Evolutionary conservation across 2,797 vertebrate species (phyloP).

Genomic region (Anabas testudineus): DNA sequence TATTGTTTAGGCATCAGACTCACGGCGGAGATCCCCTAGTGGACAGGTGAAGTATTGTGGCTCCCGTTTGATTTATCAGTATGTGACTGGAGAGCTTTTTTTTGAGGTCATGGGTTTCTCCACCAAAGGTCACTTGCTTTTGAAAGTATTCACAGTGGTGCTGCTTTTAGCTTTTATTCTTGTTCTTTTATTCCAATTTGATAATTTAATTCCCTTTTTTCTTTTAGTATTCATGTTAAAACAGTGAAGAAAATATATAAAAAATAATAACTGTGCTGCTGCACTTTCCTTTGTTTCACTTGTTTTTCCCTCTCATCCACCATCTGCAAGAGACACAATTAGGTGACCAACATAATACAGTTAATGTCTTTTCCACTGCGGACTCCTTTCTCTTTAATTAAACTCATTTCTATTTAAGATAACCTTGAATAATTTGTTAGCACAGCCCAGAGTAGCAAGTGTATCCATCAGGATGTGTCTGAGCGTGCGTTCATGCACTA

Average conservation of each 20-base stretch:
- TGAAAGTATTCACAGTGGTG: background rate
- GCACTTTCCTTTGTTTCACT: slow-evolving; percentile 3
- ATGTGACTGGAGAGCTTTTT: background rate
- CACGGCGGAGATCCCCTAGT: slow-evolving; percentile 1
- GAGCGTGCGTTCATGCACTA: background rate
- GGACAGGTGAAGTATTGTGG: slow-evolving; percentile 26
- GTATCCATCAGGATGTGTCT: background rate
- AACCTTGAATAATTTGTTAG: slow-evolving; percentile 7
- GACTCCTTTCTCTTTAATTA: slow-evolving; percentile 6
- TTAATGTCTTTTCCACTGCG: background rate
- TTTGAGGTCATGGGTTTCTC: background rate
- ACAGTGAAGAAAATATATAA: slow-evolving; percentile 11
- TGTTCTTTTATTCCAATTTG: slow-evolving; percentile 1
- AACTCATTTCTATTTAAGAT: background rate
- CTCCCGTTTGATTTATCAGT: background rate
- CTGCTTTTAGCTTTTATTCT: slow-evolving; percentile 8
- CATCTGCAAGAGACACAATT: slow-evolving; percentile 6
- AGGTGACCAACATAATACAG: background rate
- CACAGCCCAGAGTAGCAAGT: background rate
- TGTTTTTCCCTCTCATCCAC: background rate
- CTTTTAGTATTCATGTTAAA: slow-evolving; percentile 18
- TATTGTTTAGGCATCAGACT: background rate
- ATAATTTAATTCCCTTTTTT: slow-evolving; percentile 19
- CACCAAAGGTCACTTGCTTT: slow-evolving; percentile 16
- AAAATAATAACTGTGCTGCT: slow-evolving; percentile 2